Evolutionary conservation across 1,140 invertebrate genomes (phyloP), one percentile per base, ranked within the genome.

Genomic region (Tachypleus tridentatus): DNA sequence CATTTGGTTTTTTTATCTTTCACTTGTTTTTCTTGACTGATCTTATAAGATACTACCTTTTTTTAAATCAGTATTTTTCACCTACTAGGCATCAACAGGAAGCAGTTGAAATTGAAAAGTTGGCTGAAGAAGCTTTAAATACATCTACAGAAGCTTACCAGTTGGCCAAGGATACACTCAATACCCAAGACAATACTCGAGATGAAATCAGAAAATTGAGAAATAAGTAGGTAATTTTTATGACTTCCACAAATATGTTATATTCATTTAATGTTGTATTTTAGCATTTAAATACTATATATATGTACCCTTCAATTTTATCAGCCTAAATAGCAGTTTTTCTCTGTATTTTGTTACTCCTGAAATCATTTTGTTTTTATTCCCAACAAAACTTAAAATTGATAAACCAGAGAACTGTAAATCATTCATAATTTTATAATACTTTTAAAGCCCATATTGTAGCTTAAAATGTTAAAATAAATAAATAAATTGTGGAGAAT

Each of bases 51-150:
- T 29, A 29, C 2, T 29, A 29, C 29, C 29, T 29, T 29, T 29
- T 29, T 29, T 29, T 29, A 29, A 1, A 29, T 29, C 29, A 29
- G n/a, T 62, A 53, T 62, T 48, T 56, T 5, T 59, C 51, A n/a
- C 11, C 6, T 53, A 53, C 4, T 49, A 70, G 69, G 11, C 64
- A 68, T 49, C 81, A 82, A 61, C 83, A 86, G 5, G 85, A 92
- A 72, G 90, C 91, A 0, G 82, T 85, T 58, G 84, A 85, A 67
- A 89, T 95, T 65, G 82, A 85, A 68, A 79, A 82, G 51, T 81
- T 88, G 59, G 89, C 90, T 4, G 84, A 88, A 67, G 85, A 86
- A 69, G 91, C 92, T 0, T 82, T 86, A 59, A 90, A 93, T 72
- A 88, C 86, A 4, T 93, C 93, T 0, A 78, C 82, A 5, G 83